These are phyloP conservation scores for Rhopalosiphum nymphaeae DNA, from an alignment of 2,888 invertebrate genomes.

Conservation along the genomic window DNA sequence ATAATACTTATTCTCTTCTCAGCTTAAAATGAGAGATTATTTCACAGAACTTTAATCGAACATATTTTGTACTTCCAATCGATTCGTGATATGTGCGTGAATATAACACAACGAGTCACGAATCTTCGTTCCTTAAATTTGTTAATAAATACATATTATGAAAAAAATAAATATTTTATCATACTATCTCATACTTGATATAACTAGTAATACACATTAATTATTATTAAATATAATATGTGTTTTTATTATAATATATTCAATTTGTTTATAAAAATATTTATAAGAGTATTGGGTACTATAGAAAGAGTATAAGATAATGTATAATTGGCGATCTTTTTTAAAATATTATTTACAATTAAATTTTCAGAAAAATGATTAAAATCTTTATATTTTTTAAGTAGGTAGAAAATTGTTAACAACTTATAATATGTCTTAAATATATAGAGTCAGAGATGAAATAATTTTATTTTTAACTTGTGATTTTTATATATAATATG, in stretches of 20 bases:
- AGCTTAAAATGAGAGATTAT: neutral
- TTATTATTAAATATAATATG: neutral
- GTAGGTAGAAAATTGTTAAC: no score
- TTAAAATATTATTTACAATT: no score
- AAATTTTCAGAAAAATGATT: no score
- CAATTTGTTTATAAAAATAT: no score
- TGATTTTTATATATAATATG: no score
- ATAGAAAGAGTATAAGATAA: no score
- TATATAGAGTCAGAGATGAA: no score
- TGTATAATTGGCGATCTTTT: no score
- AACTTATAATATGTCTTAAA: no score
- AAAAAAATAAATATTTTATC: neutral
- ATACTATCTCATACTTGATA: neutral
- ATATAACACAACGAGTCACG: neutral
- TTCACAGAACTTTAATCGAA: slow-evolving; percentile 6
- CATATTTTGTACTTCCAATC: neutral
- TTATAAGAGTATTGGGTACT: no score
- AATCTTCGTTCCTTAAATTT: neutral
- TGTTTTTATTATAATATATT: neutral
- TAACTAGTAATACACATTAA: neutral
- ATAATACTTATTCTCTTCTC: neutral
- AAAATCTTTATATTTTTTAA: no score
- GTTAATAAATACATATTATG: neutral
- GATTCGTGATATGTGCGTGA: neutral
- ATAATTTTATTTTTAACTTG: no score